Evolutionary conservation across 2,113 vertebrate genomes (phyloP).

Genomic region (Arenaria interpres): DNA sequence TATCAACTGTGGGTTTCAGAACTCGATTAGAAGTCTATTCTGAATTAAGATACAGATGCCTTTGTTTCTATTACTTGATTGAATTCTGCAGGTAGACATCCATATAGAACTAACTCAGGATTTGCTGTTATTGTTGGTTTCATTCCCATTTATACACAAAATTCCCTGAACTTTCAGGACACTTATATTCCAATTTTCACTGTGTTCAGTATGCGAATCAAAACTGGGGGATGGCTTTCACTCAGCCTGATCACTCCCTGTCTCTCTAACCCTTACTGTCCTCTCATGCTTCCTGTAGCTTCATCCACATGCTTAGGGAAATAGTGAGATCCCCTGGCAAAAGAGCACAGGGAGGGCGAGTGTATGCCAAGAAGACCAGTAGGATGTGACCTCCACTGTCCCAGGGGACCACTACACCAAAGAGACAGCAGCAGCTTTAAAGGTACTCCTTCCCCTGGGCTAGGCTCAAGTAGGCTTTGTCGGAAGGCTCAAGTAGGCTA

Average conservation of each 20-base stretch:
- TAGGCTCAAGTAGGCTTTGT: neutral
- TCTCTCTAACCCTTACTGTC: neutral
- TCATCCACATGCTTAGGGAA: neutral
- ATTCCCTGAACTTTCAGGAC: neutral
- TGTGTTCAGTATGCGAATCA: neutral
- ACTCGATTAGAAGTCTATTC: neutral
- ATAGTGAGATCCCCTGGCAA: neutral
- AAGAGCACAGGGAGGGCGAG: neutral
- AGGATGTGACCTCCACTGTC: neutral
- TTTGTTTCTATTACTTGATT: neutral
- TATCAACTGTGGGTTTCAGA: neutral
- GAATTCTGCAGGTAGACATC: neutral
- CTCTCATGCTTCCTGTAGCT: neutral
- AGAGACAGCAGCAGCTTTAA: no score
- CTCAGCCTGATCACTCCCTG: neutral
- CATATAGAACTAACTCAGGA: neutral
- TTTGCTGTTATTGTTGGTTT: neutral
- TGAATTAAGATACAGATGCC: neutral
- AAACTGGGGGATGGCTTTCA: neutral
- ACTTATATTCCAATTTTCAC: neutral
- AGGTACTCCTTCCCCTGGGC: neutral
- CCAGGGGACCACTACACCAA: accelerated
- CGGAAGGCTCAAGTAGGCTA: no score
- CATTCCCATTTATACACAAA: neutral
- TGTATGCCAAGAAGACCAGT: neutral